Evolutionary conservation across 64 coral and sea anemone genomes (phyloP), one percentile per base, ranked within the genome.

Genomic region (Exaiptasia diaphana): DNA sequence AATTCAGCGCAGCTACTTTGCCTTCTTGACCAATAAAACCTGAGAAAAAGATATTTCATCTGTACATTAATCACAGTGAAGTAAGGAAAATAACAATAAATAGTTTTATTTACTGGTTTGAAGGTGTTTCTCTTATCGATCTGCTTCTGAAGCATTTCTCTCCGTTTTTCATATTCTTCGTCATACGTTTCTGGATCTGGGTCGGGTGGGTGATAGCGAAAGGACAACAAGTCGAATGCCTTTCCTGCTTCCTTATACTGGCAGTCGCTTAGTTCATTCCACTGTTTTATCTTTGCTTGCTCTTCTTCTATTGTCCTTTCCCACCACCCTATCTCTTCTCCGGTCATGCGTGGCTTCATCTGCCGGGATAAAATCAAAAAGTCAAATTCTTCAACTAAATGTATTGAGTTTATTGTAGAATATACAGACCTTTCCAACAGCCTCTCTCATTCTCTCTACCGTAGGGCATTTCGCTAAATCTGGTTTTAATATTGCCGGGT

Each of bases 41-140:
- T n/a, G n/a, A n/a, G n/a, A n/a, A n/a, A n/a, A n/a, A n/a, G n/a
- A n/a, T n/a, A n/a, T n/a, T n/a, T n/a, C n/a, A n/a, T n/a, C n/a
- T n/a, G n/a, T n/a, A n/a, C n/a, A n/a, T n/a, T n/a, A n/a, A n/a
- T n/a, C n/a, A n/a, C n/a, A n/a, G n/a, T n/a, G n/a, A n/a, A n/a
- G n/a, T n/a, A n/a, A n/a, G n/a, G n/a, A n/a, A n/a, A n/a, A n/a
- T n/a, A n/a, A n/a, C n/a, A n/a, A n/a, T n/a, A n/a, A n/a, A n/a
- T n/a, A n/a, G n/a, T n/a, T n/a, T n/a, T n/a, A 76, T 50, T n/a
- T 72, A 72, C 68, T 53, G 73, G 73, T 56, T 56, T 31, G 13
- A 17, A 18, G 46, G 52, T 76, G 52, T 76, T 50, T 55, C 55
- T 76, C 50, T 76, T 76, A 54, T 76, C 27, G 14, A 76, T 76